phyloP scores from a whole-genome alignment of 2,888 invertebrate genomes.

The Himalopsyche tibetana region DNA sequence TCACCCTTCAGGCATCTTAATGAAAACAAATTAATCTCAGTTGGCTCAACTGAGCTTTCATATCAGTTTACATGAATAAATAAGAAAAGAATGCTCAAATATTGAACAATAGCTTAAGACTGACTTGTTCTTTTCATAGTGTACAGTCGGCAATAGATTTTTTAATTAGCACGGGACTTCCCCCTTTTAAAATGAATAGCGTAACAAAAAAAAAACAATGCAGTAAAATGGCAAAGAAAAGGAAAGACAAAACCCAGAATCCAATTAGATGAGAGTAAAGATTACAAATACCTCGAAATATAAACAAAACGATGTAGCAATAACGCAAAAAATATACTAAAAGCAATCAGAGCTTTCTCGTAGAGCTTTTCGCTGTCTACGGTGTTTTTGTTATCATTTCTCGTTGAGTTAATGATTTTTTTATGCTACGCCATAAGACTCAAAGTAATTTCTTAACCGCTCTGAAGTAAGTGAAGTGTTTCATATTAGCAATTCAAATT shows the following conservation, averaged over 20 bases:
- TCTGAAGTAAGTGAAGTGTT: slow-evolving; percentile 27
- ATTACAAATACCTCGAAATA: slow-evolving; percentile 52
- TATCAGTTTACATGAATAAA: slow-evolving; percentile 53
- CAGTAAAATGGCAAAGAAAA: slow-evolving; percentile 48
- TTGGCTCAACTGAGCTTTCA: slow-evolving; percentile 48
- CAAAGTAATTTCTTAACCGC: slow-evolving; percentile 27
- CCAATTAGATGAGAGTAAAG: slow-evolving; percentile 60
- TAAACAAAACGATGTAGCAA: slow-evolving; percentile 49
- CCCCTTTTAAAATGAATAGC: slow-evolving; percentile 44
- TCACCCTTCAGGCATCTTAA: slow-evolving; percentile 34
- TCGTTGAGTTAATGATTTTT: slow-evolving; percentile 37
- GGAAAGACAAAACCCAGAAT: slow-evolving; percentile 56
- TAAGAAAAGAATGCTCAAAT: slow-evolving; percentile 56
- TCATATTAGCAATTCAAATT: slow-evolving; percentile 30
- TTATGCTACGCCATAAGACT: slow-evolving; percentile 1
- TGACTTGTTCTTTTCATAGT: slow-evolving; percentile 49
- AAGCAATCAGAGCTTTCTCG: slow-evolving; percentile 50
- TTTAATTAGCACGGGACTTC: slow-evolving; percentile 63
- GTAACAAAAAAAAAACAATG: slow-evolving; percentile 44
- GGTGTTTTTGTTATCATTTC: slow-evolving; percentile 39
- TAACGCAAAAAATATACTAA: slow-evolving; percentile 50
- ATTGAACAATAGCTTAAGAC: slow-evolving; percentile 51
- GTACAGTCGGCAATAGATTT: slow-evolving; percentile 54
- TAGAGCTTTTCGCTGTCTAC: neutral
- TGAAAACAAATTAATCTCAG: slow-evolving; percentile 60